These are phyloP conservation scores for Phortica magna DNA, from an alignment of 2,888 invertebrate genomes.

Conservation along the genomic window DNA sequence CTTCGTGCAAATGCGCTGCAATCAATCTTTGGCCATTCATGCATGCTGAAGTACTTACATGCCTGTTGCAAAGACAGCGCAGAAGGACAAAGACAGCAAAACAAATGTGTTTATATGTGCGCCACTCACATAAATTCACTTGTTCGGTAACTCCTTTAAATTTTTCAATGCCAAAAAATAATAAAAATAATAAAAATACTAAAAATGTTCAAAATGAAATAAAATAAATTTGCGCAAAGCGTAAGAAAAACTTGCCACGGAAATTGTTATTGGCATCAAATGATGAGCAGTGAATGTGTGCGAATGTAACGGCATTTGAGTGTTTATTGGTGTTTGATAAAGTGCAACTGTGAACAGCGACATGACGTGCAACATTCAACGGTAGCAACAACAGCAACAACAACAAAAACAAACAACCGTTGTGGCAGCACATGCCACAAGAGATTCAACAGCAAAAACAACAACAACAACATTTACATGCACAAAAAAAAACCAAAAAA, in stretches of 20 bases:
- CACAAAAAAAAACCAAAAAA: not conserved
- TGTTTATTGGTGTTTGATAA: not conserved
- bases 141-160: not conserved
- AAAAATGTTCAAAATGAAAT: not conserved
- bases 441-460: not conserved
- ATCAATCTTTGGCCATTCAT: too few relatives aligned
- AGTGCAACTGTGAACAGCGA: slow-evolving; percentile 23
- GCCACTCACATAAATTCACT: too few relatives aligned
- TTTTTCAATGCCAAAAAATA: not conserved
- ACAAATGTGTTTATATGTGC: too few relatives aligned
- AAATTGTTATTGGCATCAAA: slow-evolving; percentile 16
- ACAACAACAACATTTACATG: slow-evolving; percentile 1
- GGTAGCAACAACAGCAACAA: slow-evolving; percentile 12
- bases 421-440: not conserved
- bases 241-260: not conserved
- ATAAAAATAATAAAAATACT: not conserved
- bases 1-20: too few relatives aligned
- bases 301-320: not conserved
- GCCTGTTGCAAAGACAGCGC: too few relatives aligned
- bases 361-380: slow-evolving; percentile 31
- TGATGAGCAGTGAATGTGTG: slow-evolving; percentile 19
- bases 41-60: too few relatives aligned
- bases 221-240: not conserved
- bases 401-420: not conserved
- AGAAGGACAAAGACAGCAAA: too few relatives aligned